A percentile compares a stretch with the other conserved stretches of the same genome.
Evolutionary conservation across 2,113 vertebrate genomes (phyloP).

Genomic region (Hucho hucho): DNA sequence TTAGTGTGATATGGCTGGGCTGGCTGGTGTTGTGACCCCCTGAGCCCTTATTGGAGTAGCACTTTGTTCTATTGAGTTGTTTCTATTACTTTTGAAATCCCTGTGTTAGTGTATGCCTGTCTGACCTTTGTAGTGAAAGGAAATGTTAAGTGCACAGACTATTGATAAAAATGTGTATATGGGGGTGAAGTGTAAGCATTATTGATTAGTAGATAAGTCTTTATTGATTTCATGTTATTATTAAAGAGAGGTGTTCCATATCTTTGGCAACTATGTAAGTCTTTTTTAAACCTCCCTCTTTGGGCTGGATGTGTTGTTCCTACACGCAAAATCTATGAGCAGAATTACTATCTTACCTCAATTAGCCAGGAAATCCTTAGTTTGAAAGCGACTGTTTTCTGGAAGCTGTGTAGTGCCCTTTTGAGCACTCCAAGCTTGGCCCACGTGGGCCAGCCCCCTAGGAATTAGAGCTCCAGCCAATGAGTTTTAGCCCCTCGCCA

Average conservation of each 20-base stretch:
- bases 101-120: neutral
- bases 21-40: conserved; percentile 47
- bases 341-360: no score
- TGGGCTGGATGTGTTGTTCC: no score
- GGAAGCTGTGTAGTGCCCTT: no score
- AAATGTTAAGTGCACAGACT: conserved; percentile 47
- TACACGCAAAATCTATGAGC: no score
- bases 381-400: no score
- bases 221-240: conserved; percentile 67
- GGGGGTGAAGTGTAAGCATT: conserved; percentile 61
- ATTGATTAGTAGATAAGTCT: conserved; percentile 65
- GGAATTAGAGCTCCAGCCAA: no score
- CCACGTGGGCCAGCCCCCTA: no score
- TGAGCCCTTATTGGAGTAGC: conserved; percentile 30
- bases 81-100: neutral
- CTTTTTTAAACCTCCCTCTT: no score
- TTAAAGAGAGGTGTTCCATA: conserved; percentile 10
- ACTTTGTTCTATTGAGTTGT: conserved; percentile 30
- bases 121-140: neutral
- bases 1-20: conserved; percentile 72
- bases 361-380: no score
- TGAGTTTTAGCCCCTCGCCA: no score
- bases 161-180: conserved; percentile 64
- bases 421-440: no score
- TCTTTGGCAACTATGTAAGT: no score